These are phyloP conservation scores for Scortum barcoo DNA, from an alignment of 2,113 vertebrate genomes.

Conservation along the genomic window DNA sequence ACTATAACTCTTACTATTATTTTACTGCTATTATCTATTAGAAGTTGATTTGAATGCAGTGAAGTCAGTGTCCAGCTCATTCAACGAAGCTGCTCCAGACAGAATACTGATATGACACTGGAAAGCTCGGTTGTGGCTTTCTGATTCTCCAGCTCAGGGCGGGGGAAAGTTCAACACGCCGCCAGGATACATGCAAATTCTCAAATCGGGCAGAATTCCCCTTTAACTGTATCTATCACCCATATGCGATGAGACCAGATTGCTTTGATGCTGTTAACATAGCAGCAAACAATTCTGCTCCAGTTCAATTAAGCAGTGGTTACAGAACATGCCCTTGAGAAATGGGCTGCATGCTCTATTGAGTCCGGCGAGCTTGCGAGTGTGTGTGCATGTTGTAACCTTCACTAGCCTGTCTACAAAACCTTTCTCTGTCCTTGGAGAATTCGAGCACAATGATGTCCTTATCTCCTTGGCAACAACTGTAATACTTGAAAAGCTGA, in stretches of 20 bases:
- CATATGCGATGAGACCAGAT: conserved; percentile 54
- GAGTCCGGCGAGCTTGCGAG: conserved; percentile 40
- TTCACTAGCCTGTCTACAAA: conserved; percentile 77
- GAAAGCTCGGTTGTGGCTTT: conserved; percentile 25
- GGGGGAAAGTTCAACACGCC: conserved; percentile 22
- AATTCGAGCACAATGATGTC: conserved; percentile 80
- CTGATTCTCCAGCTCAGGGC: background rate
- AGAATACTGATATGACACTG: conserved; percentile 31
- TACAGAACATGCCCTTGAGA: conserved; percentile 78
- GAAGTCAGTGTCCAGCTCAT: conserved; percentile 7
- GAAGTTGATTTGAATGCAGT: conserved; percentile 6
- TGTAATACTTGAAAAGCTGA: conserved; percentile 81
- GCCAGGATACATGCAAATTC: conserved; percentile 15
- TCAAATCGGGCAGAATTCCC: conserved; percentile 30
- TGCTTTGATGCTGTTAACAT: conserved; percentile 54
- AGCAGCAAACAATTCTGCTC: conserved; percentile 72
- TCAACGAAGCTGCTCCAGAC: conserved; percentile 15
- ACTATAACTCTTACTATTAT: background rate
- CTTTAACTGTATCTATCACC: conserved; percentile 49
- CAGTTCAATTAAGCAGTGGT: conserved; percentile 72
- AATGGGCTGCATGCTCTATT: conserved; percentile 75
- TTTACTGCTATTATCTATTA: too few species aligned
- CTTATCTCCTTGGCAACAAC: conserved; percentile 84
- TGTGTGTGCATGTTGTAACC: conserved; percentile 68
- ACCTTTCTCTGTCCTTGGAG: conserved; percentile 78